These are phyloP conservation scores for Maniola jurtina DNA, from an alignment of 1,140 invertebrate genomes.

Conservation along the genomic window DNA sequence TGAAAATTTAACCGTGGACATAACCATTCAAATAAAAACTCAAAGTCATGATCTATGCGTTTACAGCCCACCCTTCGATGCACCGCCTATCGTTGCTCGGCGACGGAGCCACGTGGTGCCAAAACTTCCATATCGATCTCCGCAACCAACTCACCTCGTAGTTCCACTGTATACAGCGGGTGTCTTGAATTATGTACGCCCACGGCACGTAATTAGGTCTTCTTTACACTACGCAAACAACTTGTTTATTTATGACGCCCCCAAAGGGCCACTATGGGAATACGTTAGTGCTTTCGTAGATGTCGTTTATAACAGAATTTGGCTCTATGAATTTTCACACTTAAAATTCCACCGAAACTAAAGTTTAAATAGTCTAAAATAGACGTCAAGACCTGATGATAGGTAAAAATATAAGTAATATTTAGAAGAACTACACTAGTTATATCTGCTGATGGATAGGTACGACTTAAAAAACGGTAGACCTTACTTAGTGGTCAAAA, in stretches of 20 bases:
- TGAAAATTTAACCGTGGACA: too few relatives aligned
- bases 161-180: constrained; percentile 5
- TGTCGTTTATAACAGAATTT: background rate
- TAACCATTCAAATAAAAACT: too few relatives aligned
- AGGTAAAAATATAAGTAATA: too few relatives aligned
- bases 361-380: background rate
- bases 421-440: too few relatives aligned
- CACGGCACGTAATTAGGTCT: constrained; percentile 50
- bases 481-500: too few relatives aligned
- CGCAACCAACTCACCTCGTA: constrained; percentile 16
- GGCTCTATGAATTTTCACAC: background rate
- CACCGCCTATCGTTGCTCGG: constrained; percentile 40
- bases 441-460: too few relatives aligned
- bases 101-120: constrained; percentile 47
- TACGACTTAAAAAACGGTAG: too few relatives aligned
- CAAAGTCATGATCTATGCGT: background rate
- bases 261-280: background rate
- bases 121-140: constrained; percentile 57
- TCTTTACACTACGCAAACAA: constrained; percentile 26
- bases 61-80: constrained; percentile 15
- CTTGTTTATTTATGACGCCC: constrained; percentile 24
- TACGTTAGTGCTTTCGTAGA: background rate
- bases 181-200: constrained; percentile 53
- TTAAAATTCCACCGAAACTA: too few relatives aligned
- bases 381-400: too few relatives aligned